phyloP scores from a whole-genome alignment of 2,113 vertebrate genomes.

The Danionella cerebrum region DNA sequence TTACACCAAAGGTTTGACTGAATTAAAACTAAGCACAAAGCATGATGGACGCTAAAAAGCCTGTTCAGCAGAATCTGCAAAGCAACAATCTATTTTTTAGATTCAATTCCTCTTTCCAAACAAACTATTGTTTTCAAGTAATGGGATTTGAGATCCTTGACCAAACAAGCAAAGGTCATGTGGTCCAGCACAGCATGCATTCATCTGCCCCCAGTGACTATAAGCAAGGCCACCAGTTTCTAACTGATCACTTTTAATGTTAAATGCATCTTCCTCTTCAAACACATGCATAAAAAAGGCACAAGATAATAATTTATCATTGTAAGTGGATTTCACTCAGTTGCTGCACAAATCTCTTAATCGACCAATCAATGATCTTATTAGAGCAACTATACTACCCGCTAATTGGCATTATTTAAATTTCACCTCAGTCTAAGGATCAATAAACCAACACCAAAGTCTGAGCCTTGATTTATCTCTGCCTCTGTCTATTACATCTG shows the following conservation, averaged over 20 bases:
- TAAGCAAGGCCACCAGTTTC: neutral
- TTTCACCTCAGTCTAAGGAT: conserved; percentile 5
- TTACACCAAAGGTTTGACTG: no score
- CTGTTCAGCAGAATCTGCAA: no score
- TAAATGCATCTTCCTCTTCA: neutral
- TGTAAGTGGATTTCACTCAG: neutral
- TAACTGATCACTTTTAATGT: neutral
- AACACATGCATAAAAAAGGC: no score
- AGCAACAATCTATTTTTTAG: no score
- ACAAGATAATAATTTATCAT: neutral
- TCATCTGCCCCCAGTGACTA: neutral
- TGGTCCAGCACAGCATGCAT: neutral
- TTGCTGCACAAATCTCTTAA: neutral
- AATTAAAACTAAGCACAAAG: no score
- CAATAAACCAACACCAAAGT: conserved; percentile 11
- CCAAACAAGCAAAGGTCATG: neutral
- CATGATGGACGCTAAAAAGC: no score
- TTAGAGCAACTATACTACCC: neutral
- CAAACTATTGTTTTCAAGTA: no score
- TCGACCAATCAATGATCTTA: neutral
- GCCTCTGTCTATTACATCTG: neutral
- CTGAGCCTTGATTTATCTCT: conserved; percentile 3
- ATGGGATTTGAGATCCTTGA: neutral
- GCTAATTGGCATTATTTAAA: conserved; percentile 10
- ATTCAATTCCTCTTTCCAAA: no score